Evolutionary conservation across 2,113 vertebrate genomes (phyloP).

Genomic region (Gallinago undulata): DNA sequence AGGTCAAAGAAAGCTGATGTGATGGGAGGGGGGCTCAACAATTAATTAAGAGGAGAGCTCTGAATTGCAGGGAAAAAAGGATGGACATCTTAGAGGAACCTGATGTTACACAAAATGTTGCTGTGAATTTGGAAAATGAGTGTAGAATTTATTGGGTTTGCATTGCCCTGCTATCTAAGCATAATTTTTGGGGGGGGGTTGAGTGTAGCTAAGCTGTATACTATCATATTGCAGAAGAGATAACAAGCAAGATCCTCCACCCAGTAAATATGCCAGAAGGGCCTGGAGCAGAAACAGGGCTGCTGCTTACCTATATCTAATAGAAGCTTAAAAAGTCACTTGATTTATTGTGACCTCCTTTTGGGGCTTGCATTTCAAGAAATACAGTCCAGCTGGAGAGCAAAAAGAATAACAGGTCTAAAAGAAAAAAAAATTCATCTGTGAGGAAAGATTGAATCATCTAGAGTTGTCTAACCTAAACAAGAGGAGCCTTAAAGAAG

Average conservation of each 20-base stretch:
- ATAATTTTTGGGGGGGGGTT: not conserved
- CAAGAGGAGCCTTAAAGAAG: not conserved
- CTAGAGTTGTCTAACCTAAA: not conserved
- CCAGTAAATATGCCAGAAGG: not conserved
- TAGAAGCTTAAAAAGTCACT: conserved; percentile 12
- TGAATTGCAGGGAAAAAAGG: not conserved
- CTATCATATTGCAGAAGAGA: conserved; percentile 10
- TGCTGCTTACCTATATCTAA: conserved; percentile 25
- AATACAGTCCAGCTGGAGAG: conserved; percentile 4
- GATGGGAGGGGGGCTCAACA: not conserved
- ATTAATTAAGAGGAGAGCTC: not conserved
- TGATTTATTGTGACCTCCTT: conserved; percentile 25
- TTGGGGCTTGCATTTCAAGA: not conserved
- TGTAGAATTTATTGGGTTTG: not conserved
- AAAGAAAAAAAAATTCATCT: not conserved
- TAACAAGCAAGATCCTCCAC: conserved; percentile 14
- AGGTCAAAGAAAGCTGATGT: not conserved
- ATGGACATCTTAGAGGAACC: not conserved
- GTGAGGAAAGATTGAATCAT: not conserved
- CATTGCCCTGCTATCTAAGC: not conserved
- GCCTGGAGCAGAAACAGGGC: conserved; percentile 1
- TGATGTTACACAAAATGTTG: not conserved
- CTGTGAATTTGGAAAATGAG: not conserved
- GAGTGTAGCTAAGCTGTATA: not conserved
- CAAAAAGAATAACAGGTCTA: not conserved